Base-by-base conservation (phyloP, 2,888 invertebrate genomes). In the Lepidocyrtinus sp. region DNA sequence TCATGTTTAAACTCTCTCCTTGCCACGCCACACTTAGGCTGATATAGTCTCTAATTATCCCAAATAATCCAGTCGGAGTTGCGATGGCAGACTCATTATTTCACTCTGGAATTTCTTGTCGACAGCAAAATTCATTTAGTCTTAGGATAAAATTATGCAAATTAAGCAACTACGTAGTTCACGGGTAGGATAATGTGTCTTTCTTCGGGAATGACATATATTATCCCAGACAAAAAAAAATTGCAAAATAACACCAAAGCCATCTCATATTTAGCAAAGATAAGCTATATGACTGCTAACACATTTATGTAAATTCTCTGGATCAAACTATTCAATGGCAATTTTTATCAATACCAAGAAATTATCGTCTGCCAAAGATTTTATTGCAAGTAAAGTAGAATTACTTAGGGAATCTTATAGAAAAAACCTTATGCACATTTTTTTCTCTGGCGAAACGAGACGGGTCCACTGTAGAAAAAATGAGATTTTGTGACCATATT, bases 401-500 rank as follows among this genome's bases (percentile, higher is more conserved):
- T 5, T 12, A 12, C n/a, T n/a, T n/a, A n/a, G n/a, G n/a, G n/a
- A n/a, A n/a, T n/a, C n/a, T n/a, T n/a, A n/a, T n/a, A n/a, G n/a
- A n/a, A n/a, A n/a, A n/a, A n/a, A n/a, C n/a, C n/a, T n/a, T n/a
- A n/a, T n/a, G n/a, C n/a, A n/a, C n/a, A n/a, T n/a, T n/a, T n/a
- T n/a, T n/a, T n/a, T n/a, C n/a, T n/a, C n/a, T 36, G 12, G 36
- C 36, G n/a, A 36, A 36, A 36, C 36, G 12, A 36, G 36, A 36
- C 36, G 36, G 36, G 36, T 36, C 5, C 5, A 36, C 12, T 36
- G 36, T 36, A 36, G n/a, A n/a, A n/a, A 36, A 36, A 36, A 36
- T 36, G 36, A 36, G 62, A 75, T 75, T 75, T 72, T 69, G 67
- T n/a, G 69, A 0, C 75, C 75, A 69, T 75, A 69, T 75, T 69